Evolutionary conservation across 2,797 vertebrate genomes (phyloP).

Genomic region (Lagorchestes hirsutus): DNA sequence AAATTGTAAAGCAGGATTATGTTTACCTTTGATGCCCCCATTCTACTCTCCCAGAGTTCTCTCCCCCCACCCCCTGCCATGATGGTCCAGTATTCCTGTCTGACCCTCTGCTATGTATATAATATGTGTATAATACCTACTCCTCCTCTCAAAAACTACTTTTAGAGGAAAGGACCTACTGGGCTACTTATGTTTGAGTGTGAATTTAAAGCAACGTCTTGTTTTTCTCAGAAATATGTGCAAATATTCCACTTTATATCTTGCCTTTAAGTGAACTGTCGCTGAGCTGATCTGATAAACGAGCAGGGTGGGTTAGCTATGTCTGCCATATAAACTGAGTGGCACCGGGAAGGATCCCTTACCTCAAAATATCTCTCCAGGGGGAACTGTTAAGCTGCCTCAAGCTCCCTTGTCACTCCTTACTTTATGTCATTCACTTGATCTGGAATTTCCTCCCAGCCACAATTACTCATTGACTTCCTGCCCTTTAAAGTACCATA

Average conservation of each 20-base stretch:
- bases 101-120: not conserved
- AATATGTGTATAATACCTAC: not conserved
- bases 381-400: not conserved
- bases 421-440: not conserved
- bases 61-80: not conserved
- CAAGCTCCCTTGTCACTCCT: not conserved
- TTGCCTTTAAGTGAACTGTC: not conserved
- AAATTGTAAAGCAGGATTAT: not conserved
- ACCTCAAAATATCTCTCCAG: not conserved
- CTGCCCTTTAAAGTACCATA: not conserved
- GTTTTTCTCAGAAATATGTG: not conserved
- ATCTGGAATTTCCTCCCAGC: not conserved
- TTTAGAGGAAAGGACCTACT: constrained; percentile 22
- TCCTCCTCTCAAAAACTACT: not conserved
- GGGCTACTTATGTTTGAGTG: not conserved
- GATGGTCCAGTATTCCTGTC: not conserved
- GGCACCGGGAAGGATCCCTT: not conserved
- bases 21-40: not conserved
- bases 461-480: not conserved
- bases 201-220: not conserved
- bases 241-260: not conserved
- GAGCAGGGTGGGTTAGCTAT: not conserved
- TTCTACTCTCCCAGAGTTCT: not conserved
- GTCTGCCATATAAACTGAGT: not conserved
- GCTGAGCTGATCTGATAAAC: not conserved